Percentiles rank a stretch among this genome's conserved stretches.
These are phyloP conservation scores for Dasypogon diadema DNA, from an alignment of 2,888 invertebrate species.

Conservation along the genomic window DNA sequence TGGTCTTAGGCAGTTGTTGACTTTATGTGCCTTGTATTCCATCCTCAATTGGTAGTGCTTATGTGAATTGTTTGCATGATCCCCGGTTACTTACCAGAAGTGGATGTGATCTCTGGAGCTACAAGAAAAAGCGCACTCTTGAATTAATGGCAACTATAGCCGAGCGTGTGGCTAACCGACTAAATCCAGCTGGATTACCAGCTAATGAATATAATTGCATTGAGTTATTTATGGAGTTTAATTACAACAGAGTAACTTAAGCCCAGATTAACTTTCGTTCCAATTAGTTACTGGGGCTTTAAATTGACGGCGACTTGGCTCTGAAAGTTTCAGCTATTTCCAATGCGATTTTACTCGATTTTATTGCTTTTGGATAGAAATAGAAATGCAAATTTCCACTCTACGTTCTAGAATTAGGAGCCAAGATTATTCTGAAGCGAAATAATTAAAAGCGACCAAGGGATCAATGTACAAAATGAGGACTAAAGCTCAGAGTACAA, in stretches of 20 bases:
- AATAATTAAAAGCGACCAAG: no score
- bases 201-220: conserved; percentile 39
- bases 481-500: no score
- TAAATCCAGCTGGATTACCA: conserved; percentile 28
- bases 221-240: conserved; percentile 23
- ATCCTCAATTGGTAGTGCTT: conserved; percentile 5
- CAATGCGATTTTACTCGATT: no score
- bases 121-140: conserved; percentile 22
- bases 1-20: conserved; percentile 36
- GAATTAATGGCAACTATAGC: conserved; percentile 2
- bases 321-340: no score
- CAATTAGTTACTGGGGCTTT: background rate
- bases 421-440: no score
- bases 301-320: no score
- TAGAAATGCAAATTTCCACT: no score
- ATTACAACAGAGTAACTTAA: conserved; percentile 18
- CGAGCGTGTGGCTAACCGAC: conserved; percentile 14
- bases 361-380: no score
- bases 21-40: background rate
- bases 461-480: no score
- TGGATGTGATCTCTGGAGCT: conserved; percentile 44
- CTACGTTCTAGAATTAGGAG: no score
- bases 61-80: conserved; percentile 47
- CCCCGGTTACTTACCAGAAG: conserved; percentile 43
- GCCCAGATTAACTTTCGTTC: conserved; percentile 20